Evolutionary conservation across 2,113 vertebrate genomes (phyloP), one percentile per base, ranked within the genome.

Genomic region (Pteropus alecto): DNA sequence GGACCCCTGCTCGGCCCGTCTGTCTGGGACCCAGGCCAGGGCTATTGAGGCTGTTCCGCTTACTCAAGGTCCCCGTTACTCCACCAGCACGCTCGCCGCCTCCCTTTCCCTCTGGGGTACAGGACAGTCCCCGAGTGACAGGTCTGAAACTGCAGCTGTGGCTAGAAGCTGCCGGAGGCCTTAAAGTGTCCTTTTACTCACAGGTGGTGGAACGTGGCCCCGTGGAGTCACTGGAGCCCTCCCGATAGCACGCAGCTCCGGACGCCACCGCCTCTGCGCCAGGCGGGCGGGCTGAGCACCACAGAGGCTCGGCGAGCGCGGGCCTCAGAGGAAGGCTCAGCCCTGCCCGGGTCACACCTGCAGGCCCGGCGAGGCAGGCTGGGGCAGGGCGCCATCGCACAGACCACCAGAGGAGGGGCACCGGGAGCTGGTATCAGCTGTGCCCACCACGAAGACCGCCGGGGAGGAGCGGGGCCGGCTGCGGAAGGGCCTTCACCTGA

Each of bases 401-500:
- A 38, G 38, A 38, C 38, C 38, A 38, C 38, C 38, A 3, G 38
- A 38, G 38, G 3, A 11, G 46, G 46, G 46, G 46, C 12, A 2
- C 46, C 46, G 46, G 46, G 5, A 46, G 41, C 76, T 5, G 1
- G 22, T 3, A 35, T n/a, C 63, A 5, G 28, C 1, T 1, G 63
- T 68, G 28, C 6, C n/a, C 30, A 3, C 0, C 5, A 5, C 12
- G 1, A 21, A 73, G 43, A 56, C 28, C 0, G 2, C 46, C 8
- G 38, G 48, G 58, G 26, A 30, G 60, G 60, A 63, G 13, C 3
- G 1, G 21, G 54, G 51, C 41, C 0, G 0, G 38, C 46, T 24
- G 35, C 38, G 0, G 18, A 18, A 41, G 43, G n/a, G n/a, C 28
- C 43, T 48, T 51, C 48, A 4, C 48, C 14, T 15, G 48, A 2